phyloP scores from a whole-genome alignment of 2,888 invertebrate species.

The Stenodera caucasica region DNA sequence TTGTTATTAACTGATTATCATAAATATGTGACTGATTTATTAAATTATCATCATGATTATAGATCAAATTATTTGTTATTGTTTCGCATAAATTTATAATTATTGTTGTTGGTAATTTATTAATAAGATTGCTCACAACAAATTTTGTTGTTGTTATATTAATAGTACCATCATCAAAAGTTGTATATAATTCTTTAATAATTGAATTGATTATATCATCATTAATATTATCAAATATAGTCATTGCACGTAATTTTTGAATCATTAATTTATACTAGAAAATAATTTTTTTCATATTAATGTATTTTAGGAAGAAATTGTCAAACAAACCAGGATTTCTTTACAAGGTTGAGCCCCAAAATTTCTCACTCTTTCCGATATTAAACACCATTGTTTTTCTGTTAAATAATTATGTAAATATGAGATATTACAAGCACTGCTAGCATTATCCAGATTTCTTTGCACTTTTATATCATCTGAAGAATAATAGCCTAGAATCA shows the following conservation, averaged over 20 bases:
- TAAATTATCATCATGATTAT: slow-evolving; percentile 8
- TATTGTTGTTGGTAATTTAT: slow-evolving; percentile 39
- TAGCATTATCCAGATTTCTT: slow-evolving; percentile 39
- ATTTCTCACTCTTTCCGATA: slow-evolving; percentile 53
- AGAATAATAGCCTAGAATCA: slow-evolving; percentile 46
- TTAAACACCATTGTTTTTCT: slow-evolving; percentile 50
- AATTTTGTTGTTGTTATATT: slow-evolving; percentile 46
- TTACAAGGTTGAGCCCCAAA: slow-evolving; percentile 52
- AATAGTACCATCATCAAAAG: slow-evolving; percentile 43
- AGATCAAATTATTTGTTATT: slow-evolving; percentile 24
- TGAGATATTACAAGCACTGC: slow-evolving; percentile 45
- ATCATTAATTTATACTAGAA: slow-evolving; percentile 49
- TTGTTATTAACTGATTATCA: slow-evolving; percentile 31
- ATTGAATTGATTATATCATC: slow-evolving; percentile 41
- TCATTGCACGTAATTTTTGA: slow-evolving; percentile 48
- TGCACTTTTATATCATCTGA: slow-evolving; percentile 37
- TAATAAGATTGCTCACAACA: slow-evolving; percentile 40
- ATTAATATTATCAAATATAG: slow-evolving; percentile 44
- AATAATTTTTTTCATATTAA: not conserved
- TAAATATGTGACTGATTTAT: slow-evolving; percentile 25
- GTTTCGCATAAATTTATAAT: slow-evolving; percentile 35
- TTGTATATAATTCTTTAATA: slow-evolving; percentile 35
- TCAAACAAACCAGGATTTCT: slow-evolving; percentile 37
- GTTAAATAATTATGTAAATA: slow-evolving; percentile 51
- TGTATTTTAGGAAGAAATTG: not conserved